A percentile compares a stretch with the other conserved stretches of the same genome.
Conservation (phyloP, 1,140 invertebrate genomes). For the Cherax destructor region DNA sequence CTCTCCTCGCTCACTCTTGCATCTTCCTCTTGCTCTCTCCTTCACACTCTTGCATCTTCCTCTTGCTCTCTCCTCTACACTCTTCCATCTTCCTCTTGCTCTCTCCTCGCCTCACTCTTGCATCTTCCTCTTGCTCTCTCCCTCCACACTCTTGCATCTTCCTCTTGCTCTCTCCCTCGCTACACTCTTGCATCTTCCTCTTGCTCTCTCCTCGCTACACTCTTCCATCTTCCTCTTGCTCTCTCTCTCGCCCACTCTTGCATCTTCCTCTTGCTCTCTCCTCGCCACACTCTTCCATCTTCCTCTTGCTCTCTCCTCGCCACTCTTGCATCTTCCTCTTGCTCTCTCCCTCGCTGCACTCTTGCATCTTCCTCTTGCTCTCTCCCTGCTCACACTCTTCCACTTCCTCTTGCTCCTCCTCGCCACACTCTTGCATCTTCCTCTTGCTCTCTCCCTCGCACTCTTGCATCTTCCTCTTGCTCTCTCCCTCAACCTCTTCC, state of each 20-base stretch:
- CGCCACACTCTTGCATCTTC: too few relatives aligned
- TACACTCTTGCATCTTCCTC: too few relatives aligned
- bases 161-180: background rate
- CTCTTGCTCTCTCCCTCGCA: background rate
- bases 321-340: slow-evolving; percentile 2
- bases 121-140: slow-evolving; percentile 9
- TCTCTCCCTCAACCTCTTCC: too few relatives aligned
- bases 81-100: too few relatives aligned
- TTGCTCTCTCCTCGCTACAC: background rate
- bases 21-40: too few relatives aligned
- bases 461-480: background rate
- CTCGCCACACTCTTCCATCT: too few relatives aligned
- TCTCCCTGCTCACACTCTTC: background rate
- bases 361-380: background rate
- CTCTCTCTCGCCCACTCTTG: background rate
- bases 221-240: slow-evolving; percentile 1
- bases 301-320: background rate
- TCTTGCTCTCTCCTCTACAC: too few relatives aligned
- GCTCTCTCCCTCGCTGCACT: background rate
- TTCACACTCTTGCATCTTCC: too few relatives aligned
- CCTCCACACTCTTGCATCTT: background rate
- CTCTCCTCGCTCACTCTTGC: too few relatives aligned
- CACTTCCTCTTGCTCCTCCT: background rate
- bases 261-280: background rate
- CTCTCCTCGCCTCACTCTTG: background rate